These are phyloP conservation scores for Perizoma flavofasciatum DNA, from an alignment of 2,888 invertebrate species.

Conservation along the genomic window DNA sequence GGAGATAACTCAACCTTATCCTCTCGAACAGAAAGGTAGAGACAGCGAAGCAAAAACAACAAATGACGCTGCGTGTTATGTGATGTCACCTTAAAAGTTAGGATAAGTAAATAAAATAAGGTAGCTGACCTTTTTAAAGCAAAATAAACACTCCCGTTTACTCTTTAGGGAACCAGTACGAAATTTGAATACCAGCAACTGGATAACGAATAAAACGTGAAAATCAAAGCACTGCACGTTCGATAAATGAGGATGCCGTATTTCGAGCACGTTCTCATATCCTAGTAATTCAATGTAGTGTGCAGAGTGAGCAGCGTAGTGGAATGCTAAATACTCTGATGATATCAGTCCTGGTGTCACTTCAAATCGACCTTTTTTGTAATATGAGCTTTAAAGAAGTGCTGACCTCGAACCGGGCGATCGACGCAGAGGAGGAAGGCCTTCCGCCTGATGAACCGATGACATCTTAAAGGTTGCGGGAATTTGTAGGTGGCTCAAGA, in stretches of 20 bases:
- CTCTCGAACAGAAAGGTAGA: not conserved
- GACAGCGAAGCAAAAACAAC: not conserved
- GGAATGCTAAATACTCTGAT: slow-evolving; percentile 14
- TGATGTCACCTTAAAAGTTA: not conserved
- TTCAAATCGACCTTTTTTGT: not conserved
- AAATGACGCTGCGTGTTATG: not conserved
- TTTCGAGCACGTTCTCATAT: slow-evolving; percentile 26
- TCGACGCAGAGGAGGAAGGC: too few relatives aligned
- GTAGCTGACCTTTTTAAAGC: too few relatives aligned
- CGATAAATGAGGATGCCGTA: slow-evolving; percentile 4
- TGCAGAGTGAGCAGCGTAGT: slow-evolving; percentile 13
- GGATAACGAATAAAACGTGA: slow-evolving; percentile 13
- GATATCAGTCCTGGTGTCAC: not conserved
- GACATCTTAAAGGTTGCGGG: too few relatives aligned
- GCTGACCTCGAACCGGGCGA: too few relatives aligned
- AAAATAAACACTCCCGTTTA: not conserved
- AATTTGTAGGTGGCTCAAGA: too few relatives aligned
- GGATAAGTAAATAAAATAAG: not conserved
- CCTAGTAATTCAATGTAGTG: slow-evolving; percentile 24
- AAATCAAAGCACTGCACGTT: slow-evolving; percentile 19
- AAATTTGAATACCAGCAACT: slow-evolving; percentile 6
- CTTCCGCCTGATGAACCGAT: too few relatives aligned
- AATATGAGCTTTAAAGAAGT: too few relatives aligned
- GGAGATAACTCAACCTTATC: not conserved
- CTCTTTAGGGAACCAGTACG: not conserved